Base-by-base conservation (phyloP, 2,888 invertebrate genomes). In the Caenorhabditis imperialis region DNA sequence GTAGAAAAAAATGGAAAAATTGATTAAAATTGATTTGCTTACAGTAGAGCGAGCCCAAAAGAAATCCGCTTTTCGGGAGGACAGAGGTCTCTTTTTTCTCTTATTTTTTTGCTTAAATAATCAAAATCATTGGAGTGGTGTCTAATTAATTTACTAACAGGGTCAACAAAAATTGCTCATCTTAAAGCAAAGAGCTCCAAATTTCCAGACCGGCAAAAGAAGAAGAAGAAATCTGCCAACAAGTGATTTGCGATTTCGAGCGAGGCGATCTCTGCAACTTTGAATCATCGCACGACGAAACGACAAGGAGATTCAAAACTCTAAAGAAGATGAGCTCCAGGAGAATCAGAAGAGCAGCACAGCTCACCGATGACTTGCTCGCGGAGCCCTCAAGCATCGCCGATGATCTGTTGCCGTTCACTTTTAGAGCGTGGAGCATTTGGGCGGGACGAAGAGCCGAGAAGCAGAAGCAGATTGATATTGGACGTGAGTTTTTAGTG, bases 401-500 rank as follows among this genome's bases (percentile, higher is more conserved):
- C 3, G 62, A 67, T 18, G 72, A 65, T n/a, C 25, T 69, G 1
- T 65, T 71, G n/a, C 67, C 69, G 44, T 74, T 71, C 58, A 77
- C 79, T 5, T 78, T 81, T 27, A 48, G 85, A 40, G 77, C 84
- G n/a, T 85, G 85, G 85, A 79, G 81, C 65, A 83, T 84, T 53
- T 85, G 84, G 85, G 73, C 78, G 20, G 85, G 84, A 33, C 45
- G 78, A n/a, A 67, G 75, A 44, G 70, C 77, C 1, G 71, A 75
- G 10, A 44, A 57, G 6, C 53, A 78, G 20, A 79, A 75, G 8
- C 77, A 80, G 37, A 83, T 84, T 38, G 82, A 83, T 47, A 73
- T 77, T 62, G 82, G 83, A 55, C 79, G 84, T 82, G 37, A 47
- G 73, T 50, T n/a, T 5, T 12, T 6, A 12, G 2, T 51, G n/a